Evolutionary conservation across 2,797 vertebrate species (phyloP), one percentile per base, ranked within the genome.

Genomic region (Eptatretus atami): DNA sequence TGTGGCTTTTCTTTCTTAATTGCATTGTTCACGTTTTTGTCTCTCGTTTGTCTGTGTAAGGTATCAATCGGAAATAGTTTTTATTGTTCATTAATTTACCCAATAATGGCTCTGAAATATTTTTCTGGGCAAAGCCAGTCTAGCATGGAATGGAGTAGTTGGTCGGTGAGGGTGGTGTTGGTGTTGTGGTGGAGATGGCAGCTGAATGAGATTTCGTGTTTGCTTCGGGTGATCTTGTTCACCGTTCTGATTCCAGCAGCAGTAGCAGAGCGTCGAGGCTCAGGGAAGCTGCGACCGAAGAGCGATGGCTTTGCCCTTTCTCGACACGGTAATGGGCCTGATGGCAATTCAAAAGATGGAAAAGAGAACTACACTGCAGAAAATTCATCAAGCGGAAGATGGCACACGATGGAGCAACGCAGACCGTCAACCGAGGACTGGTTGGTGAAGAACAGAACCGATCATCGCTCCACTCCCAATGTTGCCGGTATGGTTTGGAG

Each of bases 301-400:
- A 98, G 92, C 53, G 92, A 98, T 74, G 92, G 92, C 54, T 95
- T 98, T 53, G 92, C 95, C 76, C 75, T 98, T 66, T 96, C 94
- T 65, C 84, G 81, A 44, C 31, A 44, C 68, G 95, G 72, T 74
- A 79, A 83, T 0, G 80, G 81, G 65, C 84, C 82, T 70, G 85
- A 86, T 0, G 87, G 95, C 76, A 90, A 81, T 68, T 86, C 92
- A 2, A 85, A 80, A 74, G 75, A 78, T 11, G 75, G 80, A 1
- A 93, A 87, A 87, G 81, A 85, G 1, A 78, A 83, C 52, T 88
- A 84, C 73, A 81, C 77, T 1, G 87, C 94, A 74, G 84, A 84
- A 75, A 44, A 44, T 44, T 44, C 31, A 44, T 44, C 31, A 44
- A 44, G 31, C 31, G 31, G 31, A 5, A 44, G 4, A 44, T 44